Evolutionary conservation across 2,113 vertebrate genomes (phyloP), one percentile per base, ranked within the genome.

Genomic region (Catagonus wagneri): DNA sequence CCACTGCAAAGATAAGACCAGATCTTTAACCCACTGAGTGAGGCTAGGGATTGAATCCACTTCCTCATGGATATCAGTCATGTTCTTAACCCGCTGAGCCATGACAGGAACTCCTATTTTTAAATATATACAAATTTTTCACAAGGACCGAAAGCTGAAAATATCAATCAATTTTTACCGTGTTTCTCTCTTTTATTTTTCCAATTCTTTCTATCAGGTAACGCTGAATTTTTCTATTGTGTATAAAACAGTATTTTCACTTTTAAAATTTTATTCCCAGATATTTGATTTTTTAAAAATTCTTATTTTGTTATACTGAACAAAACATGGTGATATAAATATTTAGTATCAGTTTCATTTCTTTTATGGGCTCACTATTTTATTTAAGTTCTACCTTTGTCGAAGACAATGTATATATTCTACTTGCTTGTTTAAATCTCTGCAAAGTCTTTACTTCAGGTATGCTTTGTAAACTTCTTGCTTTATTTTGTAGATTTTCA

Each of bases 71-170:
- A 44, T 44, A 44, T 44, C 8, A 44, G 44, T 44, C 44, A 44
- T 4, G 5, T 44, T 44, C 44, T 44, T 44, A 44, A 44, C 8
- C 44, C 44, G 8, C 44, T 44, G 8, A 44, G 44, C 44, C 44
- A 44, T 44, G 44, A 44, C 44, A 44, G 44, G 44, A 44, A 44
- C 44, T 44, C 44, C 44, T 14, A 91, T 75, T 94, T 89, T 89
- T 89, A 88, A 88, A 27, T 93, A 86, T 69, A 74, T 90, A 72
- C 6, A 56, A 93, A 93, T 27, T 61, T 88, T 87, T 80, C n/a
- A 56, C 29, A 75, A n/a, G 32, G 7, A 44, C 4, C 69, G 36
- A 50, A 75, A 56, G 10, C 1, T 60, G 1, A 39, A 76, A 83
- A 39, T 65, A 66, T n/a, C 23, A 93, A 86, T 16, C 3, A 65